Base-by-base conservation (phyloP, 2,113 vertebrate species). In the Nyctereutes procyonoides region DNA sequence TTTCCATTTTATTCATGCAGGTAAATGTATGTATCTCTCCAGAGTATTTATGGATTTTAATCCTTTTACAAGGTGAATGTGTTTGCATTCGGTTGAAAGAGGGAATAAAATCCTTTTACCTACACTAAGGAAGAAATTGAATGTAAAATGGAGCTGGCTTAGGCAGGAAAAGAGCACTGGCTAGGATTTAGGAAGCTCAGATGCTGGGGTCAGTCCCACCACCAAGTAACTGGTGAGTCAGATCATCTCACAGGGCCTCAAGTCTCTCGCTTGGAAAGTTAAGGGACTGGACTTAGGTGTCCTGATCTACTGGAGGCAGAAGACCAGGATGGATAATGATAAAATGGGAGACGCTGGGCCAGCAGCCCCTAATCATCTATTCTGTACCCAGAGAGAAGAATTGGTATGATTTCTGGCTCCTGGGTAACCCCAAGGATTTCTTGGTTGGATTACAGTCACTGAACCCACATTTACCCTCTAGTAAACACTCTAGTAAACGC, bases 1-100 rank as follows among this genome's bases (percentile, higher is more conserved):
- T 92, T 96, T 73, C 62, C 24, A 56, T 71, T 88, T 95, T 89
- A 30, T 77, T 82, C 55, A 35, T 67, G 84, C 28, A 93, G 43
- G 48, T 87, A 77, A 89, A 83, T 65, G 53, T 77, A 82, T 43
- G n/a, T 53, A 53, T 86, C 15, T 95, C 92, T 93, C 63, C 58
- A 90, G 93, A 88, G 86, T 91, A 80, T 69, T 84, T 67, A 28
- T 58, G 86, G 55, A 91, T 95, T 84, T 80, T 38, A 58, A 32
- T 69, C 43, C 12, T 69, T 85, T 93, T 84, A 48, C 30, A 30
- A 48, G 16, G 65, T 85, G 76, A 51, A 63, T 24, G 0, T 32
- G 12, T 90, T 91, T 95, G 38, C 81, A 88, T 56, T 88, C 56
- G 63, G 14, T 20, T 63, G 60, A 73, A 94, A 35, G 56, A 83